These are phyloP conservation scores for Netelia inedita DNA, from an alignment of 2,888 invertebrate genomes.

Conservation along the genomic window DNA sequence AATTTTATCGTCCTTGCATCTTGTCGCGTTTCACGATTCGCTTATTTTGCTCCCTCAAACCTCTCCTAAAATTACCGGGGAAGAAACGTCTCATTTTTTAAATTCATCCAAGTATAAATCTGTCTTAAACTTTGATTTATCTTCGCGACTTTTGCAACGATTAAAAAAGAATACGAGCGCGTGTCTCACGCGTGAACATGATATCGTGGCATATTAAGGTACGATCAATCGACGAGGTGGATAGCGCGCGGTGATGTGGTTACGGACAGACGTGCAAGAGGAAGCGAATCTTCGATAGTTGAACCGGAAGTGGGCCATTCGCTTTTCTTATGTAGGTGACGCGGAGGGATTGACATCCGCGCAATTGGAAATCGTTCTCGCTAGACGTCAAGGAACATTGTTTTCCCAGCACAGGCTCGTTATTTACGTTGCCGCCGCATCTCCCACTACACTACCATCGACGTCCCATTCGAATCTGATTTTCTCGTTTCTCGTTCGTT, in stretches of 20 bases:
- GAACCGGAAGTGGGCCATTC: constrained; percentile 75
- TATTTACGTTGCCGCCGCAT: constrained; percentile 16
- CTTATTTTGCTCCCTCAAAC: too few relatives aligned
- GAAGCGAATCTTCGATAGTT: constrained; percentile 68
- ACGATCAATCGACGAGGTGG: too few relatives aligned
- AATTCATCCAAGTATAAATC: too few relatives aligned
- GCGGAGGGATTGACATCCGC: constrained; percentile 54
- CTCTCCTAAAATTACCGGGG: too few relatives aligned
- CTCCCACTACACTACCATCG: neutral
- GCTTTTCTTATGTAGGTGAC: constrained; percentile 28
- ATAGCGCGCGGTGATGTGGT: neutral
- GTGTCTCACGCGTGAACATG: too few relatives aligned
- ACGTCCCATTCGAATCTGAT: neutral
- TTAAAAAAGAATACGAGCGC: too few relatives aligned
- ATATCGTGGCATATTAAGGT: too few relatives aligned
- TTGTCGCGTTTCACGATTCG: too few relatives aligned
- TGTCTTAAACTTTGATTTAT: too few relatives aligned
- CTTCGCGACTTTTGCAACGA: too few relatives aligned
- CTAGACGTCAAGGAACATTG: neutral
- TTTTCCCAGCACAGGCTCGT: neutral
- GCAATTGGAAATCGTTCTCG: constrained; percentile 49
- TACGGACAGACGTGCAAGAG: constrained; percentile 28
- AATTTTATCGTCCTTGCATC: too few relatives aligned
- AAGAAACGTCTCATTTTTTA: too few relatives aligned
- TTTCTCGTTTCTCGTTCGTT: neutral